These are phyloP conservation scores for Isaurus tuberculatus DNA, from an alignment of 92 coral and sea anemone species.

Conservation along the genomic window DNA sequence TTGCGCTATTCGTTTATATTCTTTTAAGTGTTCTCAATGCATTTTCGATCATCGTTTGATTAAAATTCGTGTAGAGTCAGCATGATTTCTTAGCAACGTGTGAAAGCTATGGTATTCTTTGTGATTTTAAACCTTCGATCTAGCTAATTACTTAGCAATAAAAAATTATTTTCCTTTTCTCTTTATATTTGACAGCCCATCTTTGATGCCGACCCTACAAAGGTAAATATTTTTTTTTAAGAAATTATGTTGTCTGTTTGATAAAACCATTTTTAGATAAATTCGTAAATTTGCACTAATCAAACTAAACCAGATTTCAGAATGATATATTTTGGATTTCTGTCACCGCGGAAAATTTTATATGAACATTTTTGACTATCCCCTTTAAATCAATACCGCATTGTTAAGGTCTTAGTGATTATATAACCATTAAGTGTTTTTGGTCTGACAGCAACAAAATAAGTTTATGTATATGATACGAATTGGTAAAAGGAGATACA, in stretches of 20 bases:
- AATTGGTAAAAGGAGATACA: too few species aligned
- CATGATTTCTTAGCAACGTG: constrained; percentile 30
- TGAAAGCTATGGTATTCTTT: not conserved
- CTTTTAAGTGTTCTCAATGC: not conserved
- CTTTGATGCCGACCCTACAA: constrained; percentile 41
- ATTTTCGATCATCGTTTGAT: constrained; percentile 28
- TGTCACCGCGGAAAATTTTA: too few species aligned
- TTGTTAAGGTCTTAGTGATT: too few species aligned
- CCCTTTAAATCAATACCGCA: too few species aligned
- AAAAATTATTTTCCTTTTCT: not conserved
- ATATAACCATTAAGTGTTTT: too few species aligned
- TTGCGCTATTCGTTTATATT: not conserved
- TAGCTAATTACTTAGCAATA: not conserved
- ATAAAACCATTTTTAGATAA: not conserved
- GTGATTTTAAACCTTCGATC: not conserved
- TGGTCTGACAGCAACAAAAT: too few species aligned
- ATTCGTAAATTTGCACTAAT: not conserved
- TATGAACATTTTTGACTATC: too few species aligned
- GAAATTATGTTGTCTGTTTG: not conserved
- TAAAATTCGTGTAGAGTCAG: constrained; percentile 20
- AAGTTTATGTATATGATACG: too few species aligned
- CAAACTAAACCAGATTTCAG: too few species aligned
- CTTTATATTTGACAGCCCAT: constrained; percentile 7
- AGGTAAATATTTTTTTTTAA: constrained; percentile 10
- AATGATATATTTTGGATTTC: too few species aligned